phyloP scores from a whole-genome alignment of 2,797 vertebrate species.

The Loris lydekkerianus region DNA sequence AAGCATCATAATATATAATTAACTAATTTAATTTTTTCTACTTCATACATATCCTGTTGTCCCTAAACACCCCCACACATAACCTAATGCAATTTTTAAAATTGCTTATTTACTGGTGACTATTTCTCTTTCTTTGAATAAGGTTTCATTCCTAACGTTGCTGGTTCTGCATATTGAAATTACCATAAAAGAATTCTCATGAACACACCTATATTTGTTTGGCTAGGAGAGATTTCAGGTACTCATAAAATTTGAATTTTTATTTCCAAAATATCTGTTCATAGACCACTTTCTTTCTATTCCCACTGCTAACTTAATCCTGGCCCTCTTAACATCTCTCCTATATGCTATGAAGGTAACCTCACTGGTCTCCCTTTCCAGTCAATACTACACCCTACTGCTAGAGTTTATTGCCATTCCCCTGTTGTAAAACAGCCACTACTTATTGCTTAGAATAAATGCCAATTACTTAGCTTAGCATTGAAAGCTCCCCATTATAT shows the following conservation, averaged over 20 bases:
- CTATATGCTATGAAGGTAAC: not conserved
- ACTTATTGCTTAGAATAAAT: slow-evolving; percentile 63
- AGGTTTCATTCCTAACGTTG: not conserved
- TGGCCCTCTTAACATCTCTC: not conserved
- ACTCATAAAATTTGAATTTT: not conserved
- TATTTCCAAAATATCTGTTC: not conserved
- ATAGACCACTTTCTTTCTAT: not conserved
- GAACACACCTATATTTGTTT: not conserved
- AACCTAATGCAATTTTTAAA: not conserved
- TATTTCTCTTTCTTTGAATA: not conserved
- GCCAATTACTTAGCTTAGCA: slow-evolving; percentile 46
- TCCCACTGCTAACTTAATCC: not conserved
- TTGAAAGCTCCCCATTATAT: slow-evolving; percentile 42
- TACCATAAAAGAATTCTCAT: not conserved
- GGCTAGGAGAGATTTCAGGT: not conserved
- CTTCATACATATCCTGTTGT: not conserved
- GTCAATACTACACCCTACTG: not conserved
- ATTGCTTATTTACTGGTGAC: not conserved
- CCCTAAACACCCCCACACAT: not conserved
- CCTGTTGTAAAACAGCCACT: slow-evolving; percentile 56
- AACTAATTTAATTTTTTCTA: not conserved
- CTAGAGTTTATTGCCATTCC: slow-evolving; percentile 5
- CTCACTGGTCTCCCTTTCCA: not conserved
- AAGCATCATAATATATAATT: not conserved
- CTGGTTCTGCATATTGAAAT: not conserved